These are phyloP conservation scores for Amblyjoppa proteus DNA, from an alignment of 2,888 invertebrate genomes.

Conservation along the genomic window DNA sequence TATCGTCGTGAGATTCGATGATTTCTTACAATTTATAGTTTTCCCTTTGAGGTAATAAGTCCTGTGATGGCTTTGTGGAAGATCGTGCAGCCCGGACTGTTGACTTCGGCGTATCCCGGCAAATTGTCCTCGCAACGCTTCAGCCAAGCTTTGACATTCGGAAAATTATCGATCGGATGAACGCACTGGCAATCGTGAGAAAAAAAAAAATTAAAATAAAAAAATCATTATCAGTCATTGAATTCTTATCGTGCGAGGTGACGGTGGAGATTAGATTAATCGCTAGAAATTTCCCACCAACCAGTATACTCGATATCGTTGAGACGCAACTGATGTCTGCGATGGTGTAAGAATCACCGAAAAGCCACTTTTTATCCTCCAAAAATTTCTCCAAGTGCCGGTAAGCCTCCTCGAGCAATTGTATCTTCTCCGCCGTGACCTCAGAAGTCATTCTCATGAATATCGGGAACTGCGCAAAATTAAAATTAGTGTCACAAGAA, in stretches of 20 bases:
- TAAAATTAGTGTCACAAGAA: not conserved
- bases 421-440: conserved; percentile 77
- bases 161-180: conserved; percentile 81
- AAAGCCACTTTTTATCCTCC: conserved; percentile 75
- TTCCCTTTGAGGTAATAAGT: conserved; percentile 7
- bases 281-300: conserved; percentile 53
- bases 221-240: conserved; percentile 6
- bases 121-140: conserved; percentile 86
- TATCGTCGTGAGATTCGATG: not conserved
- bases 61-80: conserved; percentile 11
- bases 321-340: conserved; percentile 75
- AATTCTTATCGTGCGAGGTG: not conserved
- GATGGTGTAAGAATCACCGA: conserved; percentile 74
- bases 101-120: conserved; percentile 84
- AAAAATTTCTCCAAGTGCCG: conserved; percentile 82
- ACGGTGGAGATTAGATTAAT: not conserved
- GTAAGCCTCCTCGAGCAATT: conserved; percentile 79
- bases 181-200: conserved; percentile 60
- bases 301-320: conserved; percentile 61
- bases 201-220: conserved; percentile 27
- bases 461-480: conserved; percentile 78
- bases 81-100: conserved; percentile 62
- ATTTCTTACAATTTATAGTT: conserved; percentile 3
- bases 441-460: conserved; percentile 79
- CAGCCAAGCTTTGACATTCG: conserved; percentile 88